These are phyloP conservation scores for Tupaia chinensis DNA, from an alignment of 2,113 vertebrate genomes.

Conservation along the genomic window DNA sequence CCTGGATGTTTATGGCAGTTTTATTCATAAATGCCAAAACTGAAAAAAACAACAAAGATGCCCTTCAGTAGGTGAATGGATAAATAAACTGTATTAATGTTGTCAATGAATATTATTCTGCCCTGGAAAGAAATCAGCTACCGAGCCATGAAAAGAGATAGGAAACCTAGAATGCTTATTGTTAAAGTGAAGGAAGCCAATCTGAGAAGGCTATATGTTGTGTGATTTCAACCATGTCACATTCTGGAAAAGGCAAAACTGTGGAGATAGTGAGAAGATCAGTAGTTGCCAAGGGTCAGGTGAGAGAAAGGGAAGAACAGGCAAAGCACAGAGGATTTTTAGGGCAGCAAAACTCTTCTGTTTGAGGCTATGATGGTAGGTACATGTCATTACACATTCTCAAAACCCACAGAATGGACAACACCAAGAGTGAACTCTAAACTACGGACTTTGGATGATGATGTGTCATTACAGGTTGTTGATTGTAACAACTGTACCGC, in stretches of 20 bases:
- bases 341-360: neutral
- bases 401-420: neutral
- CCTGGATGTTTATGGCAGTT: neutral
- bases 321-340: neutral
- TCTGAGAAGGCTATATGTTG: neutral
- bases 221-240: neutral
- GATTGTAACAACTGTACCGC: neutral
- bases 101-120: slow-evolving; percentile 24
- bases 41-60: neutral
- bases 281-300: neutral
- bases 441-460: neutral
- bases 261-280: neutral
- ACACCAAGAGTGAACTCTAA: neutral
- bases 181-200: neutral
- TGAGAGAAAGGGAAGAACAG: neutral
- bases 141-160: neutral
- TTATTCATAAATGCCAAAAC: neutral
- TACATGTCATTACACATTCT: neutral
- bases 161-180: neutral
- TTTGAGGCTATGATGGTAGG: neutral
- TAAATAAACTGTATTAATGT: neutral
- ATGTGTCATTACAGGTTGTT: neutral
- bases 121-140: neutral
- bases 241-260: neutral
- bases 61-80: neutral